Evolutionary conservation across 2,113 vertebrate species (phyloP).

Genomic region (Sarotherodon lohbergeri): DNA sequence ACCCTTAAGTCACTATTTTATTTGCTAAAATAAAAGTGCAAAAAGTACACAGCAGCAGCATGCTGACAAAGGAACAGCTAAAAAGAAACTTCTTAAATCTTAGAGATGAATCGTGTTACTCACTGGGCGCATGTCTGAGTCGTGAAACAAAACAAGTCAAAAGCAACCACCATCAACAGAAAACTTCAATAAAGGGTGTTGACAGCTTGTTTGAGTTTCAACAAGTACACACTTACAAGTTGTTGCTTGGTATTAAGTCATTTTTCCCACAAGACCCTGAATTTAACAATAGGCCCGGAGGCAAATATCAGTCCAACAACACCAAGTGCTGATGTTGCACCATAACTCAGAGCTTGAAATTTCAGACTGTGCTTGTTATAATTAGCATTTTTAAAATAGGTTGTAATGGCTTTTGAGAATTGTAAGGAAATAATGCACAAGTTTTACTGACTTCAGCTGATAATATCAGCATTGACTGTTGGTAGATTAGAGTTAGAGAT

Average conservation of each 20-base stretch:
- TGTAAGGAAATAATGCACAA: neutral
- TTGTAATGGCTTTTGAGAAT: neutral
- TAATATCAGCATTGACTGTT: neutral
- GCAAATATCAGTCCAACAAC: constrained; percentile 2
- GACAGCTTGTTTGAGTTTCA: neutral
- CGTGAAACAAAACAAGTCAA: neutral
- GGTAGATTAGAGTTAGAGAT: neutral
- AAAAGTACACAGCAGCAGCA: neutral
- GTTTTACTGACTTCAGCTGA: neutral
- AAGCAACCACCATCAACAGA: neutral
- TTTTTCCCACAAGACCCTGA: neutral
- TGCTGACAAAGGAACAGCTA: accelerated
- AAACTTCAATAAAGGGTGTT: neutral
- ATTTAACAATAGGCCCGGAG: neutral
- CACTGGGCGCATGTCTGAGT: neutral
- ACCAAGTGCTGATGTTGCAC: neutral
- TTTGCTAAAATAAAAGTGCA: neutral
- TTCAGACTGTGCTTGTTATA: neutral
- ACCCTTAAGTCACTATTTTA: neutral
- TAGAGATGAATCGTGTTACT: neutral
- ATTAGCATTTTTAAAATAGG: neutral
- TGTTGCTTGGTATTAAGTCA: constrained; percentile 36
- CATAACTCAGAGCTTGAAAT: neutral
- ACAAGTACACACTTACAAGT: neutral
- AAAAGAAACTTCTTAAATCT: neutral